Evolutionary conservation across 2,797 vertebrate species (phyloP).

Genomic region (Anguilla megastoma): DNA sequence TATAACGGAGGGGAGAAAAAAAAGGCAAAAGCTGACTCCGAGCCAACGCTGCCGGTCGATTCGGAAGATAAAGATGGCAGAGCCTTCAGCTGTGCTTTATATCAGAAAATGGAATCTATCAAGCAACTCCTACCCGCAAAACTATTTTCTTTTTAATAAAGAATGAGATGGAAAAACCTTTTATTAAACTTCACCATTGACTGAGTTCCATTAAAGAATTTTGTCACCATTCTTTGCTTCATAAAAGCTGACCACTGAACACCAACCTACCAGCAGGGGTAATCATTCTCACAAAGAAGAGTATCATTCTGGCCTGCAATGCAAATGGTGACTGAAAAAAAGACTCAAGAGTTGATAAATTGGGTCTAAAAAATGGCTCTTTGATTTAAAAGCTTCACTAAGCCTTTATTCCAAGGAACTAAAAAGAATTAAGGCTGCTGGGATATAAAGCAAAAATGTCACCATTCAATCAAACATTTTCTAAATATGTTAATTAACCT

Average conservation of each 20-base stretch:
- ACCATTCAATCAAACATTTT: background rate
- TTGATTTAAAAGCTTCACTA: background rate
- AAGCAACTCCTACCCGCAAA: background rate
- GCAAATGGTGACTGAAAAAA: background rate
- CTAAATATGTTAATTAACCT: background rate
- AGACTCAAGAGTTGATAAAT: background rate
- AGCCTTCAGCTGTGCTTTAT: background rate
- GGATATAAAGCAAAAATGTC: background rate
- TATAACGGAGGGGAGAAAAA: background rate
- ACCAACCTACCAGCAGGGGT: background rate
- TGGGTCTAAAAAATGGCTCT: background rate
- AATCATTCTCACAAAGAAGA: background rate
- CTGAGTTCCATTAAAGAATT: background rate
- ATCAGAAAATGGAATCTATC: conserved; percentile 17
- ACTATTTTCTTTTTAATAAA: background rate
- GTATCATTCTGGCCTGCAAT: background rate
- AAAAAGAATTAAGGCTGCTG: background rate
- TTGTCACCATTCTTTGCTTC: background rate
- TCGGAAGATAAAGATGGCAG: background rate
- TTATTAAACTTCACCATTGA: background rate
- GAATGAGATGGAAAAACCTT: background rate
- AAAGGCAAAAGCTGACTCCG: background rate
- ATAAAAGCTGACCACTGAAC: background rate
- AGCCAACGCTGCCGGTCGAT: background rate
- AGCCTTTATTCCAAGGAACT: background rate